Evolutionary conservation across 2,113 vertebrate genomes (phyloP), one percentile per base, ranked within the genome.

Genomic region (Odocoileus hemionus): DNA sequence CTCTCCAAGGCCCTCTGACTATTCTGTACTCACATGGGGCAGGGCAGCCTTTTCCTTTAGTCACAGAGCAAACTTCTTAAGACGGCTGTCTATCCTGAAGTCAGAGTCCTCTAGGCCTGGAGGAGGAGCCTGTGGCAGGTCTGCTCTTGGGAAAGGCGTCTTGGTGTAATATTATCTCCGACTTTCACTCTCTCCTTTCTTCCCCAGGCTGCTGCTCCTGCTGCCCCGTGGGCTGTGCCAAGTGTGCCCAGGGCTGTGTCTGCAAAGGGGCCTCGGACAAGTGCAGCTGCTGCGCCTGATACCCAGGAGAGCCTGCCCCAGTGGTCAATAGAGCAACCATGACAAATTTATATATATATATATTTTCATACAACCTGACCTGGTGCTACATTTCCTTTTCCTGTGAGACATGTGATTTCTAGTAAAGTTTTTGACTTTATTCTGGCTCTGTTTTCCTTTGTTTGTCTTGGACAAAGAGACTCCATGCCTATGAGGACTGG

Each of bases 131-230:
- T 23, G 26, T 10, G 28, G 39, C 13, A 52, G n/a, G 21, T 61
- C 39, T 33, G 23, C 52, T 10, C 43, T 26, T 25, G 50, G 83
- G 47, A 28, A 54, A 16, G 28, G 47, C 1, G 39, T 39, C n/a
- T 28, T 11, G 4, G 36, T 30, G 11, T 13, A 3, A 39, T 25
- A 23, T 61, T 43, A 74, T 74, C 36, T 43, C 70, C 43, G 36
- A 74, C 70, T 74, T 74, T 25, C 36, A 43, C 21, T 25, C 70
- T 74, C 70, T 43, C 70, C 3, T 86, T 23, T 54, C 30, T 43
- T 30, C 47, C 93, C 15, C 98, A 99, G 99, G 67, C n/a, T 70
- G 67, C 67, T 70, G 67, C 67, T 70, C 67, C 19, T 70, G 67
- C 67, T 70, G 67, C 67, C 67, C 67, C 39, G 67, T 70, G 67